Base-by-base conservation (phyloP, 2,113 vertebrate genomes). In the Setophaga kirtlandii region DNA sequence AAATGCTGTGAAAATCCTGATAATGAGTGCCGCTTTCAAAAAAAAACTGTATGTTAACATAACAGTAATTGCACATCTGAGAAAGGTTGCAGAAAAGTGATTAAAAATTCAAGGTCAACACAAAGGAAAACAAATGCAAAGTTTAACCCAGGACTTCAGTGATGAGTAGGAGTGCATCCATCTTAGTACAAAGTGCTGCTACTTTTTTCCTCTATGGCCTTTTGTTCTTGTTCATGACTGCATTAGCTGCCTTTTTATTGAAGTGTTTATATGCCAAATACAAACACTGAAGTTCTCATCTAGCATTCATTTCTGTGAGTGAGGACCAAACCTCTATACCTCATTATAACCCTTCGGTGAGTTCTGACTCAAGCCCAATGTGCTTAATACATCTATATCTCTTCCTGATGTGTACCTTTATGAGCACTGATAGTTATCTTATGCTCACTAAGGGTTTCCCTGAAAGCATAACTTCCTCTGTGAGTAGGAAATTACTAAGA, bases 401-500 rank as follows among this genome's bases (percentile, higher is more conserved):
- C 83, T 64, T 39, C 37, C 27, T 86, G 39, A 59, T 70, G 13
- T 50, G 55, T 53, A 74, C 33, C 30, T 85, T 80, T 86, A 70
- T 22, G 49, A 41, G 15, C 58, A 76, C 31, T 0, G 4, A 46
- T 71, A 79, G 12, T 47, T 24, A 85, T 86, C 71, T 90, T 63
- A 39, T 17, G 27, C 37, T 79, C 62, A 28, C 67, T 77, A 67
- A 77, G 46, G 80, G 50, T 77, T 93, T 85, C 52, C 47, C 89
- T 95, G 86, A 78, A 93, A 92, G 85, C 75, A 10, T 69, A 14
- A 11, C 17, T 41, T 75, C 83, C 69, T 82, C 67, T n/a, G 30
- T 63, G 67, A 59, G 56, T 62, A 67, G 64, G 39, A 63, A 90
- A 76, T 42, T 10, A 75, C 78, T 89, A 87, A 94, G 84, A 93